Conservation (phyloP, 2,888 invertebrate species). For the Eupithecia subumbrata region DNA sequence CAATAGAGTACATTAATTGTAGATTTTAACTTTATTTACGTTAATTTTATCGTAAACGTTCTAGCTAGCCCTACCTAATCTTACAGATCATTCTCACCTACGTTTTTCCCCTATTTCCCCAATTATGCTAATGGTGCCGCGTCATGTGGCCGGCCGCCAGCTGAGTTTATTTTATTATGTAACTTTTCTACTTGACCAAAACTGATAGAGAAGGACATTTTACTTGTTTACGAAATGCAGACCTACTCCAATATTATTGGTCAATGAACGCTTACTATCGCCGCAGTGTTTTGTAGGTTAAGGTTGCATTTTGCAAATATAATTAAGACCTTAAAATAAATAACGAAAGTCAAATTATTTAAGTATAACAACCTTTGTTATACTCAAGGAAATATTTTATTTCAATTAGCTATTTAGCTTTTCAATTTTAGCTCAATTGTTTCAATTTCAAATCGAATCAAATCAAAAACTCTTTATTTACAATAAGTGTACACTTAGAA, state of each 20-base stretch:
- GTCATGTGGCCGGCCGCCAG: not conserved
- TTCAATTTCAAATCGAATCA: too few relatives aligned
- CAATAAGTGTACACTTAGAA: too few relatives aligned
- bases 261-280: constrained; percentile 6
- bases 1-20: not conserved
- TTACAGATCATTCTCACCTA: not conserved
- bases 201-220: constrained; percentile 23
- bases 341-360: not conserved
- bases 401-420: too few relatives aligned
- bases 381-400: too few relatives aligned
- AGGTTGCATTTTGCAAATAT: not conserved
- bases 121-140: not conserved
- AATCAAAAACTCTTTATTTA: too few relatives aligned
- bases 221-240: constrained; percentile 22
- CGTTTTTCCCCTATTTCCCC: not conserved
- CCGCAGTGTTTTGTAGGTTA: not conserved
- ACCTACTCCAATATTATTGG: constrained; percentile 20
- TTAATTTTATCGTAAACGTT: not conserved
- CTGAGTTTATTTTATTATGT: constrained; percentile 9
- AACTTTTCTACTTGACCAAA: constrained; percentile 20
- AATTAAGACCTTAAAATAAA: not conserved
- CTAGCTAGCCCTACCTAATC: not conserved
- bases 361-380: too few relatives aligned
- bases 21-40: not conserved
- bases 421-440: too few relatives aligned